Evolutionary conservation across 1,140 invertebrate genomes (phyloP), one percentile per base, ranked within the genome.

Genomic region (Heliconius congener): DNA sequence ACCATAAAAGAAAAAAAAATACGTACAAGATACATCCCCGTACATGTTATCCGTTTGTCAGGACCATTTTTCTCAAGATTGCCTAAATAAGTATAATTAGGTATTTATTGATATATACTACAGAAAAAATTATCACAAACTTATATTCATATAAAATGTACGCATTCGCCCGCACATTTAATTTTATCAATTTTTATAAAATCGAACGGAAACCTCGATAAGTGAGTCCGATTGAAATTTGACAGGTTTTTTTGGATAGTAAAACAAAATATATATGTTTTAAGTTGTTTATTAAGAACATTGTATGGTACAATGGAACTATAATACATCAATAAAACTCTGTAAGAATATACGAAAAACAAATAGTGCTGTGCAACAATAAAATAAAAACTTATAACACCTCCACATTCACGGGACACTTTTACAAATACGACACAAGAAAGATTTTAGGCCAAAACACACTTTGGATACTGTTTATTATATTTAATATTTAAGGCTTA

Each of bases 271-370:
- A 30, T 57, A 80, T 66, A 83, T 75, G 89, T 85, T 91, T 88
- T 85, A 92, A 34, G 87, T 86, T 78, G 87, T 94, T 93, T 93
- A 93, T 91, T 92, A 87, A 90, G 90, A 93, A 94, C 91, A 92
- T 92, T 91, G 89, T 91, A 86, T 82, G 85, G 37, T 86, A 90
- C 88, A 91, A 92, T 90, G 86, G 77, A 86, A 87, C 81, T 84
- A 89, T 86, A 88, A 83, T 90, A 88, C 86, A 90, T 88, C 82
- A 86, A 94, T 93, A 91, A 94, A 94, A 87, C 92, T 94, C 90
- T 94, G 88, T 91, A 89, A 92, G 85, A 89, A 82, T 86, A 90
- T 85, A 92, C 82, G 88, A 87, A 91, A 87, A 94, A 93, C 88
- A 94, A 93, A 88, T 87, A 88, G 84, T 90, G 90, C 85, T 86